Evolutionary conservation across 1,140 invertebrate species (phyloP).

Genomic region (Kradibia gibbosae): DNA sequence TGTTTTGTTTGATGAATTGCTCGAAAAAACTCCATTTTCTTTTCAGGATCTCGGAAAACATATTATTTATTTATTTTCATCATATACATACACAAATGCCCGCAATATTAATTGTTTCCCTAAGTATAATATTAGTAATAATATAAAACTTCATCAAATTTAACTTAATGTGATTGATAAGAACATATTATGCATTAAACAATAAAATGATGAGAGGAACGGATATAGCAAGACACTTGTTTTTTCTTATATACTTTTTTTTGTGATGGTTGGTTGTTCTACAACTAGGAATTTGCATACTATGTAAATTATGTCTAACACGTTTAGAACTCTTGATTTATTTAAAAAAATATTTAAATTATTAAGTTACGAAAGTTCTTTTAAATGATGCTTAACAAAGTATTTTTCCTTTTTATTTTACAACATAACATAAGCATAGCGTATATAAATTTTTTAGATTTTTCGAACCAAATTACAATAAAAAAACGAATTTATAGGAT

Average conservation of each 20-base stretch:
- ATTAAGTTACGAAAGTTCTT: conserved; percentile 26
- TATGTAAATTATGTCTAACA: conserved; percentile 22
- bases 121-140: background rate
- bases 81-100: background rate
- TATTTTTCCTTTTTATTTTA: conserved; percentile 9
- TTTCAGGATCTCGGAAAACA: background rate
- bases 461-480: background rate
- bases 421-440: too few species aligned
- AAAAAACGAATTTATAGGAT: background rate
- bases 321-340: conserved; percentile 29
- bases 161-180: background rate
- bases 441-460: conserved; percentile 33
- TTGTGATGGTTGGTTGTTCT: conserved; percentile 2
- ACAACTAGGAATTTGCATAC: conserved; percentile 15
- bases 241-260: conserved; percentile 24
- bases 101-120: background rate
- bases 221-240: background rate
- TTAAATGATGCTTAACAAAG: conserved; percentile 19
- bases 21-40: background rate
- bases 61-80: background rate
- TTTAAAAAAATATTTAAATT: conserved; percentile 12
- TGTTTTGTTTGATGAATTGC: background rate
- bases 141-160: background rate
- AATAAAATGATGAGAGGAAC: conserved; percentile 14
- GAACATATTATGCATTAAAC: conserved; percentile 14